These are phyloP conservation scores for Hirundo rustica DNA, from an alignment of 2,797 vertebrate species.

Conservation along the genomic window DNA sequence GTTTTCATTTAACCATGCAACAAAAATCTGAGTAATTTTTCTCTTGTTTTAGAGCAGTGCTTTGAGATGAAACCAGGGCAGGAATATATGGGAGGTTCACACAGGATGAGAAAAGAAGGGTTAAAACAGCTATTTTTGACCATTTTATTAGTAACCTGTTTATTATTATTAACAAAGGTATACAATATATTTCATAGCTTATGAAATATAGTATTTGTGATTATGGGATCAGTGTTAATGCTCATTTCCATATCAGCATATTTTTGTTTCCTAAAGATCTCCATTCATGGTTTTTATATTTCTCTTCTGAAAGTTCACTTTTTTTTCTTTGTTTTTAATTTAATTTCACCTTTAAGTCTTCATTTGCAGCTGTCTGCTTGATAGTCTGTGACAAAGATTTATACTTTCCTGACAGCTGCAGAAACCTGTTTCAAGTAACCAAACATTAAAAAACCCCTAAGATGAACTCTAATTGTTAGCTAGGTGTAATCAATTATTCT, in stretches of 20 bases:
- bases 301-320: background rate
- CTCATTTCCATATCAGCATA: background rate
- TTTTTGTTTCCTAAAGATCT: background rate
- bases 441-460: slow-evolving; percentile 52
- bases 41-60: background rate
- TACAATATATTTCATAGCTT: background rate
- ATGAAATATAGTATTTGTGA: background rate
- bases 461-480: slow-evolving; percentile 64
- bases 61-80: background rate
- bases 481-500: slow-evolving; percentile 77
- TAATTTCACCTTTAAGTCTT: slow-evolving; percentile 62
- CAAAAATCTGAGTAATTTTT: background rate
- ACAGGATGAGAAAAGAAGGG: background rate
- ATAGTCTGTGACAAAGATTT: slow-evolving; percentile 51
- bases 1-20: background rate
- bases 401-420: slow-evolving; percentile 48
- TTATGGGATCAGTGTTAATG: background rate
- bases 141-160: background rate
- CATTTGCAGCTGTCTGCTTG: slow-evolving; percentile 48
- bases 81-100: background rate
- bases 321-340: background rate
- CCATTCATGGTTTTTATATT: background rate
- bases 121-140: background rate
- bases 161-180: background rate
- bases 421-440: slow-evolving; percentile 51